Evolutionary conservation across 2,797 vertebrate species (phyloP), one percentile per base, ranked within the genome.

Genomic region (Oreortyx pictus): DNA sequence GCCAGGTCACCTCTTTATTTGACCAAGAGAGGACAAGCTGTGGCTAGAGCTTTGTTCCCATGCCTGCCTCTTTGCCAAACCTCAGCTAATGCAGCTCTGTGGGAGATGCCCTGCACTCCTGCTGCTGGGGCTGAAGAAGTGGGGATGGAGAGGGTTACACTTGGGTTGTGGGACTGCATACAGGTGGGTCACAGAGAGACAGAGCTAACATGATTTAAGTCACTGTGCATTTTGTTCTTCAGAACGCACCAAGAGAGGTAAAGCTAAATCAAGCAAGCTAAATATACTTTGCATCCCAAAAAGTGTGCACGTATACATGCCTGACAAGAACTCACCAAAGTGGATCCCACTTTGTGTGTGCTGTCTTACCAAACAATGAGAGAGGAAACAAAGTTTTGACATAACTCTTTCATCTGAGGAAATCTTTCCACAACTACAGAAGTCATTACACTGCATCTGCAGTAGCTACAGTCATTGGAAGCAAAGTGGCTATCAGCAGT

Each of bases 401-500:
- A 7, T 10, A 54, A 9, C 6, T 0, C 65, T 86, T 86, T 92
- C 46, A 22, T 71, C 64, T n/a, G 44, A 54, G 57, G n/a, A 90
- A 91, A 41, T 85, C 77, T 89, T 92, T 75, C 49, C 79, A 25
- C 82, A 82, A 8, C 71, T 86, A 57, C 71, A 88, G n/a, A 76
- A 87, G 86, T 72, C 44, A 2, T 86, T 79, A 59, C 37, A 5
- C 35, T 89, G 71, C 88, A 75, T 92, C 94, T 94, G 82, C 95
- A 92, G 89, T 71, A 85, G 87, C 91, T 94, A 57, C 89, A 93
- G 87, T 75, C 88, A 12, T 35, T 94, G 91, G 94, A 80, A 96
- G 90, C 94, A 86, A 93, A 90, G 94, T 74, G 94, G 81, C 90
- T 94, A 76, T 94, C 85, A 86, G 87, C 13, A 3, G 24, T 86